These are phyloP conservation scores for Barnardius zonarius DNA, from an alignment of 2,113 vertebrate genomes.

Conservation along the genomic window DNA sequence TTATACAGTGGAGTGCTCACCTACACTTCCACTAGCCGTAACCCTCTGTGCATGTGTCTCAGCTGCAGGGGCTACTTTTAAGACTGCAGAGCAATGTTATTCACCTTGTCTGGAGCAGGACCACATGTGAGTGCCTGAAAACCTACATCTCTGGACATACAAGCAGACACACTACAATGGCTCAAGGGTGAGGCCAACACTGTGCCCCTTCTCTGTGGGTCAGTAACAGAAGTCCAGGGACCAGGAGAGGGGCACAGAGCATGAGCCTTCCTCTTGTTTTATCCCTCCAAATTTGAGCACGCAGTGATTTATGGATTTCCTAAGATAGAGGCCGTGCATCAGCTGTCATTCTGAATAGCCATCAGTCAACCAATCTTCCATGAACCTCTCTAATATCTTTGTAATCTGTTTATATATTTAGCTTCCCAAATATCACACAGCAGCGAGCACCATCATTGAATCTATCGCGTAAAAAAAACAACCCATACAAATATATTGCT, in stretches of 20 bases:
- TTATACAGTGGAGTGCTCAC: not conserved
- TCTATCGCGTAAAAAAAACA: not conserved
- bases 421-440: not conserved
- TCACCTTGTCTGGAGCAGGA: not conserved
- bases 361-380: not conserved
- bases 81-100: not conserved
- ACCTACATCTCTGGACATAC: not conserved
- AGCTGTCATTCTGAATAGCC: not conserved
- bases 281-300: not conserved
- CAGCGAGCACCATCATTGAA: not conserved
- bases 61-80: not conserved
- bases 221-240: not conserved
- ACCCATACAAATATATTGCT: not conserved
- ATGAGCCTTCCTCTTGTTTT: not conserved
- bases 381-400: not conserved
- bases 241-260: not conserved
- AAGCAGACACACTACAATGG: not conserved
- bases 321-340: not conserved
- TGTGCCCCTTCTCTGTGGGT: not conserved
- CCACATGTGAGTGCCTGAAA: not conserved
- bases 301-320: not conserved
- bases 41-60: not conserved
- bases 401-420: not conserved
- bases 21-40: not conserved
- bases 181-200: not conserved